Base-by-base conservation (phyloP, 2,888 invertebrate genomes). In the Athalia circularis region DNA sequence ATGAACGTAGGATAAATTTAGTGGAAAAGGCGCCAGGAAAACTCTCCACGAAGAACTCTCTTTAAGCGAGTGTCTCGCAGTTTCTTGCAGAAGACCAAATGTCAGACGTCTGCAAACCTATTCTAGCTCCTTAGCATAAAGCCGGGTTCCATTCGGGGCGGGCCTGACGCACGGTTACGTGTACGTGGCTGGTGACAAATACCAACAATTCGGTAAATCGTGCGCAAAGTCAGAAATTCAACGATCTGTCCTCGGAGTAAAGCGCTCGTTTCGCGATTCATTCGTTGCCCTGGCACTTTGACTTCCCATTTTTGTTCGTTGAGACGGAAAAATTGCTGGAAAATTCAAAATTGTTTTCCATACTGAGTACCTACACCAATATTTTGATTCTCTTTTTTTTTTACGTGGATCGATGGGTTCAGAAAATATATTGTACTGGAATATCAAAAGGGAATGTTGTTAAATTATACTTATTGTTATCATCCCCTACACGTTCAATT, bases 141-240 rank as follows among this genome's bases (percentile, higher is more conserved):
- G 80, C 80, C 80, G 80, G 72, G 80, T 82, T 81, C 84, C 74
- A 83, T 83, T 81, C 80, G 81, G 72, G 68, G 68, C 13, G 48
- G 79, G 54, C 75, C 77, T 80, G 77, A 29, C 79, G 65, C 65
- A 57, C 74, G 68, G 68, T 75, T 79, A 50, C 62, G 80, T 68
- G 48, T 79, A 79, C 13, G 81, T 83, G 83, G 81, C 74, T 81
- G 80, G 80, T 86, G 85, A 85, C 84, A 84, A 83, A 85, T 85
- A 85, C 84, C 82, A 81, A 86, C 84, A 83, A 84, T 85, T 84
- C 83, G 75, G 83, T 79, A 83, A 81, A 83, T 85, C 83, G 79
- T 81, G 75, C 79, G 79, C 80, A 47, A 59, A 50, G 15, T 54
- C 68, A 81, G 29, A 83, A 81, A 80, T 80, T 78, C 85, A 80